Evolutionary conservation across 2,797 vertebrate genomes (phyloP).

Genomic region (Bovichtus variegatus): DNA sequence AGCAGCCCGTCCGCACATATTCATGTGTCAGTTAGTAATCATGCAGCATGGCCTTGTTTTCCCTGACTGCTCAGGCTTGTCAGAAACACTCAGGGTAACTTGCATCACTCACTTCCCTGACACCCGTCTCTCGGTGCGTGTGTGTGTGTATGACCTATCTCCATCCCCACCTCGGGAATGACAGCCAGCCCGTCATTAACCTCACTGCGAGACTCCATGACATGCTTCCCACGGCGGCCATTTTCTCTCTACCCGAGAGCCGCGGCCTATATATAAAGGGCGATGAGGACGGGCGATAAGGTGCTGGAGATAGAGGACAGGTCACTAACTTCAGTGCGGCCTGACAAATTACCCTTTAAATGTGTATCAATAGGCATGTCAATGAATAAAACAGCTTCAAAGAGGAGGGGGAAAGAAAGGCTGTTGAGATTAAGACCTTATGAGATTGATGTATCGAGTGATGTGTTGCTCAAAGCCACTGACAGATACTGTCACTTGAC

Average conservation of each 20-base stretch:
- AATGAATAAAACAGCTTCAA: conserved; percentile 40
- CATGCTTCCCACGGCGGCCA: conserved; percentile 68
- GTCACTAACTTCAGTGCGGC: conserved; percentile 8
- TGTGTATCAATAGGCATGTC: conserved; percentile 16
- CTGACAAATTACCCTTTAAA: conserved; percentile 40
- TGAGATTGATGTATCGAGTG: conserved; percentile 47
- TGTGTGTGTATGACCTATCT: conserved; percentile 66
- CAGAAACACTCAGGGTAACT: conserved; percentile 79
- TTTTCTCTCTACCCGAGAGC: conserved; percentile 60
- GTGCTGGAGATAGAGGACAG: conserved; percentile 38
- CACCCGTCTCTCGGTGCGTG: conserved; percentile 40
- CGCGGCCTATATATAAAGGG: conserved; percentile 52
- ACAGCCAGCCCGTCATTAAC: conserved; percentile 80
- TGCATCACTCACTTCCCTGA: conserved; percentile 77
- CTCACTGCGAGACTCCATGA: conserved; percentile 69
- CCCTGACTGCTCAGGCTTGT: conserved; percentile 78
- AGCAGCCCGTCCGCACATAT: conserved; percentile 65
- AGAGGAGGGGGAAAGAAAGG: neutral
- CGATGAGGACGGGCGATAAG: conserved; percentile 48
- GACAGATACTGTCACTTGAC: conserved; percentile 65
- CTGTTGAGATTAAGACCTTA: conserved; percentile 34
- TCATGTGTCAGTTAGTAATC: conserved; percentile 82
- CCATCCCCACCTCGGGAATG: conserved; percentile 64
- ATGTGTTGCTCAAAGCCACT: conserved; percentile 48
- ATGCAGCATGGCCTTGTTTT: conserved; percentile 77